Percentiles rank a stretch among this genome's conserved stretches.
Conservation (phyloP, 2,113 vertebrate species). For the Pygoscelis antarcticus region DNA sequence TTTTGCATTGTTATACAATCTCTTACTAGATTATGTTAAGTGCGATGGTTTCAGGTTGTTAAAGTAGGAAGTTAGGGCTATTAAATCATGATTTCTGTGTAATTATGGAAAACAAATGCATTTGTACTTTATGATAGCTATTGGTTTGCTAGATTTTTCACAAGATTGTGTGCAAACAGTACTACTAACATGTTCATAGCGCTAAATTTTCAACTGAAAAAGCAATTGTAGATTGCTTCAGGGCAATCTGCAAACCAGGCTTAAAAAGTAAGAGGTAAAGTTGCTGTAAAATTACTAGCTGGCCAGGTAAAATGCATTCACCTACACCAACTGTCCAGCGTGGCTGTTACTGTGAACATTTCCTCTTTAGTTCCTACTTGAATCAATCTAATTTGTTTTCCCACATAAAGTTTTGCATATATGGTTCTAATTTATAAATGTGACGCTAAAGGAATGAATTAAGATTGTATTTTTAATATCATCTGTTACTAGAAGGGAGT, state of each 20-base stretch:
- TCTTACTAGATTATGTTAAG: neutral
- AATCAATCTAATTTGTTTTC: neutral
- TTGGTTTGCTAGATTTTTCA: slow-evolving; percentile 32
- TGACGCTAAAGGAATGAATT: neutral
- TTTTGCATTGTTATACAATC: neutral
- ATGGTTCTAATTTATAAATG: neutral
- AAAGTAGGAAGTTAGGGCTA: slow-evolving; percentile 16
- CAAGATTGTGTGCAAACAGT: neutral
- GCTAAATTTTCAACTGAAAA: neutral
- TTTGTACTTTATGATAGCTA: neutral
- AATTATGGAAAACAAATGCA: slow-evolving; percentile 10
- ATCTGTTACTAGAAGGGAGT: neutral
- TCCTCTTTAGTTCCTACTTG: neutral
- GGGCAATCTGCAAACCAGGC: neutral
- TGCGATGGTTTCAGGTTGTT: slow-evolving; percentile 26
- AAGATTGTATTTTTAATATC: neutral
- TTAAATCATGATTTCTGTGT: slow-evolving; percentile 22
- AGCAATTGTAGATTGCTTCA: neutral
- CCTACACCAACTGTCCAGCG: rapidly evolving
- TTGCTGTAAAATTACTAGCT: neutral
- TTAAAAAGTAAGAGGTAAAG: neutral
- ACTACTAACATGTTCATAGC: neutral
- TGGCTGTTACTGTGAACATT: neutral
- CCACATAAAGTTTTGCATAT: neutral
- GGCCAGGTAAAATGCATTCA: neutral